Base-by-base conservation (phyloP, 2,797 vertebrate species). In the Notamacropus eugenii region DNA sequence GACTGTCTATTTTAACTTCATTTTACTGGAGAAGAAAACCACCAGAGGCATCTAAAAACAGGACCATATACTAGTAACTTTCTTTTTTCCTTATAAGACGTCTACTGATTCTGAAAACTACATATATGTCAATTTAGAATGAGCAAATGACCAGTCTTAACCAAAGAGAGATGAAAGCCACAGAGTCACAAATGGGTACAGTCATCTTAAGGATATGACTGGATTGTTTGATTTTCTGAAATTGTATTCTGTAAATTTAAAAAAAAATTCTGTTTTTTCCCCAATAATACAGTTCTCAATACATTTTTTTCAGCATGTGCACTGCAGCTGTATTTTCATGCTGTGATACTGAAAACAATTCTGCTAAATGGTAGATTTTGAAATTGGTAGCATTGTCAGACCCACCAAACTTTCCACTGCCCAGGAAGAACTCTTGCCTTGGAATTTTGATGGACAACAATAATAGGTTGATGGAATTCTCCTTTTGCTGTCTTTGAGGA, bases 381-480 rank as follows among this genome's bases (percentile, higher is more conserved):
- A 93, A 46, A 50, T 5, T 22, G 57, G 54, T 46, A 93, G 34
- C 58, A 74, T 57, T 96, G 92, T 92, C 67, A 93, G 74, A 19
- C 29, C 56, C 58, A 91, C 82, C 91, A 92, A 40, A 31, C 52
- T 91, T 92, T 56, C 14, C 87, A 27, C 56, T 50, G 50, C 46
- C 12, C 4, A 9, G 91, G 90, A 87, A 74, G 59, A 59, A 52
- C 22, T 8, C 90, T 54, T 74, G 6, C 50, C 56, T 90, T 31
- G 50, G 40, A 54, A 31, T 28, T 82, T 95, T 94, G 57, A 5
- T 31, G 16, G 40, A 27, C 28, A 87, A 82, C 8, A 82, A 34
- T 28, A 62, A 14, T 59, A 13, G 0, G 1, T 16, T 82, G 56
- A 46, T 19, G 92, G 54, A 6, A 34, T 31, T 56, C 55, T 82